Base-by-base conservation (phyloP, 2,888 invertebrate genomes). In the Campoplex capitator region DNA sequence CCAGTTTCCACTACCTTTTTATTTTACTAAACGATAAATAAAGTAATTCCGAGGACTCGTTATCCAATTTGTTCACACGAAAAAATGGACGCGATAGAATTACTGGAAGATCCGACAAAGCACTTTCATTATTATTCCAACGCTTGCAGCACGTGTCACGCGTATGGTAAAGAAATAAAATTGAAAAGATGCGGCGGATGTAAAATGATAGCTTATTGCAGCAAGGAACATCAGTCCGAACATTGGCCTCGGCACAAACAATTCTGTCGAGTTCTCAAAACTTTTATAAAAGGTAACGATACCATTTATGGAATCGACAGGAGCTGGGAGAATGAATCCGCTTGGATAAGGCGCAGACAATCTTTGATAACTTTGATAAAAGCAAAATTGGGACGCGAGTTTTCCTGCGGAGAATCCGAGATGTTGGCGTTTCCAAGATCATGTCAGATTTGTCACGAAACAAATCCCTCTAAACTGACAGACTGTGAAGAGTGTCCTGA, bases 101-200 rank as follows among this genome's bases (percentile, higher is more conserved):
- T 28, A 32, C 4, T 28, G 3, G 28, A 62, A 3, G 28, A 28
- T 6, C 23, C 42, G 9, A 42, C 7, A 42, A 42, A 9, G 9
- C 8, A 9, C 42, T 42, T 42, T 42, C 9, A 78, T 84, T 94
- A 92, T 81, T 94, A 94, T 76, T 88, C 93, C 18, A 94, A 93
- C 75, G 91, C 90, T 13, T 94, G 94, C 88, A 93, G 93, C 65
- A 92, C 94, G 58, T 94, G 94, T 85, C 94, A 93, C 85, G 89
- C 81, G 11, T 90, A 89, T 74, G 90, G 91, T 0, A 88, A 91
- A 51, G 89, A 88, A 76, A 88, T 90, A 3, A 67, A 76, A 32
- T 18, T 94, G 62, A 94, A 92, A 88, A 91, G 91, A 86, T 94
- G 94, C 56, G 89, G 91, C 54, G 89, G 89, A 68, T 94, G 94